A percentile compares a stretch with the other conserved stretches of the same genome.
Evolutionary conservation across 1,140 invertebrate genomes (phyloP).

Genomic region (Cyrtorhinus lividipennis): DNA sequence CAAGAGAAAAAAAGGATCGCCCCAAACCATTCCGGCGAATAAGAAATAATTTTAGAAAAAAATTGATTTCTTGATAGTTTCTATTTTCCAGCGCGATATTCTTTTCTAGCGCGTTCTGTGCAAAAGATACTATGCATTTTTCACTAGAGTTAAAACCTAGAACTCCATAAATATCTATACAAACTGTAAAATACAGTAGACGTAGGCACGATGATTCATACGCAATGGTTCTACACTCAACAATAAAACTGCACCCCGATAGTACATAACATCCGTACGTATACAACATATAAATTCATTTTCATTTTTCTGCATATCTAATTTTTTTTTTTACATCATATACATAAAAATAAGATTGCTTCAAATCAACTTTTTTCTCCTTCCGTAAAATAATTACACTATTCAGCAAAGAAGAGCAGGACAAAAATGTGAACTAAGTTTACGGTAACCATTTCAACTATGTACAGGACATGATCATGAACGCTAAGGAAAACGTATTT

Average conservation of each 20-base stretch:
- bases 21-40: too few relatives aligned
- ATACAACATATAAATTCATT: neutral
- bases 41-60: too few relatives aligned
- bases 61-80: too few relatives aligned
- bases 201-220: conserved; percentile 6
- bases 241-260: neutral
- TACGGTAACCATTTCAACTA: conserved; percentile 14
- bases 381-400: too few relatives aligned
- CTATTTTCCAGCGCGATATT: neutral
- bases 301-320: neutral
- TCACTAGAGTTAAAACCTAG: neutral
- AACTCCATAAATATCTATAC: conserved; percentile 1
- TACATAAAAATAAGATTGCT: conserved; percentile 1
- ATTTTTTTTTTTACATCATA: conserved; percentile 2
- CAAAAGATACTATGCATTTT: neutral
- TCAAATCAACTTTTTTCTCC: too few relatives aligned
- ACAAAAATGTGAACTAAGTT: neutral
- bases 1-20: neutral
- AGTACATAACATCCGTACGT: too few relatives aligned
- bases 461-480: conserved; percentile 8
- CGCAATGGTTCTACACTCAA: neutral
- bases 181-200: conserved; percentile 5
- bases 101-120: neutral
- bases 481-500: conserved; percentile 14
- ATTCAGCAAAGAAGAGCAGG: too few relatives aligned